Conservation (phyloP, 2,797 vertebrate genomes). For the Psittacula derbiana region DNA sequence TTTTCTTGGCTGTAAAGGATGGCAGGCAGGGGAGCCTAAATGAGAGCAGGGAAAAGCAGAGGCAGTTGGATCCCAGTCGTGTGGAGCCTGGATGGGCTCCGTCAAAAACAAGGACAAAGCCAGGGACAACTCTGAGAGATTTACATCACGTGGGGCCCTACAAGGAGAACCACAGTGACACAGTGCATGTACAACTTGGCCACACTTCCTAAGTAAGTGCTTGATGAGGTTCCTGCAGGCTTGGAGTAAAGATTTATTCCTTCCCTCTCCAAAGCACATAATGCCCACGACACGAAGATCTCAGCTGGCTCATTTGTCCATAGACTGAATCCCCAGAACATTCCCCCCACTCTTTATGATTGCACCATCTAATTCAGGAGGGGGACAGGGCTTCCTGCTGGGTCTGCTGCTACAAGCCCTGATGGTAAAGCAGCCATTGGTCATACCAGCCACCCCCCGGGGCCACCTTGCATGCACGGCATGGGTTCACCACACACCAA, state of each 20-base stretch:
- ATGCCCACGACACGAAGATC: not conserved
- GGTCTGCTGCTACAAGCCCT: accelerated
- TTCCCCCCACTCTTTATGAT: not conserved
- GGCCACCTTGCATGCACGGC: accelerated
- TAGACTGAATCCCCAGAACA: not conserved
- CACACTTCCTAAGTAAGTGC: not conserved
- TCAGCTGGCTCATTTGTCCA: not conserved
- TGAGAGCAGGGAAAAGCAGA: not conserved
- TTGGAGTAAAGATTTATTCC: not conserved
- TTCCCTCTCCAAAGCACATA: not conserved
- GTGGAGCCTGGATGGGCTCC: not conserved
- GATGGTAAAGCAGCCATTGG: not conserved
- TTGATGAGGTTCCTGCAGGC: conserved; percentile 17
- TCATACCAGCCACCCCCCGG: accelerated
- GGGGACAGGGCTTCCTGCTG: not conserved
- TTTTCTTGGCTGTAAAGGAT: conserved; percentile 57
- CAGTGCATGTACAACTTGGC: not conserved
- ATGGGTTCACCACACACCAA: not conserved
- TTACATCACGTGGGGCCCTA: not conserved
- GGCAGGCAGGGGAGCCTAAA: conserved; percentile 34
- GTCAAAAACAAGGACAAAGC: not conserved
- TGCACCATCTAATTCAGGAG: accelerated
- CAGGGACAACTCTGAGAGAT: not conserved
- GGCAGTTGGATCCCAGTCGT: not conserved
- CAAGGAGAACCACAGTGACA: not conserved